These are phyloP conservation scores for Sympetrum striolatum DNA, from an alignment of 2,888 invertebrate genomes.

Conservation along the genomic window DNA sequence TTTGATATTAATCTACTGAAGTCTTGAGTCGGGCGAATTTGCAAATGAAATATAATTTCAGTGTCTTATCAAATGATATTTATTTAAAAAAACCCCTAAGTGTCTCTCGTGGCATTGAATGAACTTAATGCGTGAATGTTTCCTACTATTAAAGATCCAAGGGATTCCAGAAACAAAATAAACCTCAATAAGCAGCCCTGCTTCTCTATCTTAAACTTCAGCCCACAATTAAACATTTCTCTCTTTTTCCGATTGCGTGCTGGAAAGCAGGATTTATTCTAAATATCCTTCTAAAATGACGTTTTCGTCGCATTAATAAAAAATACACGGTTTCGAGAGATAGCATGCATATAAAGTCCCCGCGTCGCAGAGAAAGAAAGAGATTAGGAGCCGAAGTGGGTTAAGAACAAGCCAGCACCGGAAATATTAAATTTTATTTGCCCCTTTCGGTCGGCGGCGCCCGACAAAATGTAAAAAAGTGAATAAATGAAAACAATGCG, in stretches of 20 bases:
- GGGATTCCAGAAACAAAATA: too few relatives aligned
- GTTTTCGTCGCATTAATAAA: neutral
- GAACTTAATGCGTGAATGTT: neutral
- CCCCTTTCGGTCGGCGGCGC: neutral
- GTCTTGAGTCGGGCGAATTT: too few relatives aligned
- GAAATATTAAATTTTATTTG: neutral
- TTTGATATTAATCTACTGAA: too few relatives aligned
- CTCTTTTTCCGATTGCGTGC: neutral
- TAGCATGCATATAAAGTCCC: too few relatives aligned
- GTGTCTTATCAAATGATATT: too few relatives aligned
- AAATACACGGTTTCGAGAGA: neutral
- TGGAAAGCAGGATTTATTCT: neutral
- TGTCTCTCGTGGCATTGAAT: neutral
- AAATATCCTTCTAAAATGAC: neutral
- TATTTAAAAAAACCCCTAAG: too few relatives aligned
- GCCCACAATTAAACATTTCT: neutral
- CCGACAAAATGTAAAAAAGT: neutral
- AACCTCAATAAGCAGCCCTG: neutral
- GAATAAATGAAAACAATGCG: neutral
- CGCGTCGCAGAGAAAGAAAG: neutral
- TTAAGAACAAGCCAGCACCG: neutral
- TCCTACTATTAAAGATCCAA: too few relatives aligned
- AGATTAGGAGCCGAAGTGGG: neutral
- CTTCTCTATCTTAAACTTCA: neutral
- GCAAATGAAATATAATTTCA: too few relatives aligned